A percentile compares a stretch with the other conserved stretches of the same genome.
Conservation (phyloP, 2,888 invertebrate species). For the Calliphora vomitoria region DNA sequence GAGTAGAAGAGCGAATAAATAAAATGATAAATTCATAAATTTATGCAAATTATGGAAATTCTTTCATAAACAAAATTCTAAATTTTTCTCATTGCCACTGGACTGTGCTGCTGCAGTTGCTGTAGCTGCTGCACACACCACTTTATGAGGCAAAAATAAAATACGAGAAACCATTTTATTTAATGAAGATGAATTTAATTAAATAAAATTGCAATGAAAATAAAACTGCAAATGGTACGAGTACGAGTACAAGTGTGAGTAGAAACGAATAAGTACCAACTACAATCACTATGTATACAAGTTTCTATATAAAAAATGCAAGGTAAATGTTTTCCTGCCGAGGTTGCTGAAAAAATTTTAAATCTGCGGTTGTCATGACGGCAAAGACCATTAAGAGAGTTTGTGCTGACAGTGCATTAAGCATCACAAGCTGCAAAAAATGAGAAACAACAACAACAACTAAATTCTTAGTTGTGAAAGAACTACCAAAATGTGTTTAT, state of each 20-base stretch:
- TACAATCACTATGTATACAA: background rate
- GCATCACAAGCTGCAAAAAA: background rate
- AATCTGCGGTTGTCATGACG: slow-evolving; percentile 47
- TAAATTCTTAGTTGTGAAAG: background rate
- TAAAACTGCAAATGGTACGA: slow-evolving; percentile 58
- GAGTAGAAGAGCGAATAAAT: background rate
- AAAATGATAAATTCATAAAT: slow-evolving; percentile 68
- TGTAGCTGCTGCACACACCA: background rate
- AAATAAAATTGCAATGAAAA: slow-evolving; percentile 66
- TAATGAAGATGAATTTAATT: slow-evolving; percentile 73
- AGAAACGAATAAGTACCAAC: background rate
- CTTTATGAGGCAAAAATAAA: slow-evolving; percentile 32
- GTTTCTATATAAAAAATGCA: slow-evolving; percentile 39
- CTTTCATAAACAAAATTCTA: slow-evolving; percentile 55
- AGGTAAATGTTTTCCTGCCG: slow-evolving; percentile 59
- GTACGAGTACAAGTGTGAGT: background rate
- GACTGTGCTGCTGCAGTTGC: slow-evolving; percentile 1
- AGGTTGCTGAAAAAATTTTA: slow-evolving; percentile 46
- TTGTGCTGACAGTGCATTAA: slow-evolving; percentile 64
- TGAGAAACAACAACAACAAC: background rate
- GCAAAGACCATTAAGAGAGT: slow-evolving; percentile 57
- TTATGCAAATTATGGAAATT: slow-evolving; percentile 66
- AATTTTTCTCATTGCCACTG: slow-evolving; percentile 49
- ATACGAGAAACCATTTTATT: slow-evolving; percentile 49
- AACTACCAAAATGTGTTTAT: slow-evolving; percentile 16